phyloP scores from a whole-genome alignment of 2,797 vertebrate genomes.

The Eulemur rubriventer region DNA sequence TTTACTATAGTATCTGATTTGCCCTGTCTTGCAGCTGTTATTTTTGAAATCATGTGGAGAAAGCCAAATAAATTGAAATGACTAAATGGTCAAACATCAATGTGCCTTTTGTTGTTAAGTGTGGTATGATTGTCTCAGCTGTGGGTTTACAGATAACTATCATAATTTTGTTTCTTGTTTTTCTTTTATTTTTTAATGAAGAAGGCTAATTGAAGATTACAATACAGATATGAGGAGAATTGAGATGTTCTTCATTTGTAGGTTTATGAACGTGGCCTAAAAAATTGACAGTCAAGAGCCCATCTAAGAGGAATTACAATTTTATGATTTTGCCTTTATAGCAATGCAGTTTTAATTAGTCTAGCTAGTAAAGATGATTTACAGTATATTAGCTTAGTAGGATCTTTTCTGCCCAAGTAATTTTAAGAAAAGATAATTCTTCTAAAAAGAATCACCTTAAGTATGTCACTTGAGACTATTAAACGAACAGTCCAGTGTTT shows the following conservation, averaged over 20 bases:
- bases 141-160: neutral
- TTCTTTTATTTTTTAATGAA: neutral
- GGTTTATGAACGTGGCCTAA: neutral
- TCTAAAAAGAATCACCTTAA: neutral
- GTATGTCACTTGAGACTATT: conserved; percentile 34
- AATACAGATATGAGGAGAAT: neutral
- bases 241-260: neutral
- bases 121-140: neutral
- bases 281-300: neutral
- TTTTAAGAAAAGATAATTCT: neutral
- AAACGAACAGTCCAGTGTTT: neutral
- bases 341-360: conserved; percentile 1
- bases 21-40: neutral
- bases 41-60: neutral
- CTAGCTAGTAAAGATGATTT: conserved; percentile 11
- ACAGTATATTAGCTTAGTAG: conserved; percentile 2
- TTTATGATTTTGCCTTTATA: conserved; percentile 1
- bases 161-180: neutral
- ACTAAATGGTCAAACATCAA: neutral
- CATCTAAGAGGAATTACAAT: neutral
- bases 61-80: neutral
- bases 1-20: neutral
- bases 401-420: conserved; percentile 45
- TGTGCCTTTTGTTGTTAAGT: neutral
- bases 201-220: neutral